These are phyloP conservation scores for Antechinus stuartii DNA, from an alignment of 2,113 vertebrate genomes.

Conservation along the genomic window DNA sequence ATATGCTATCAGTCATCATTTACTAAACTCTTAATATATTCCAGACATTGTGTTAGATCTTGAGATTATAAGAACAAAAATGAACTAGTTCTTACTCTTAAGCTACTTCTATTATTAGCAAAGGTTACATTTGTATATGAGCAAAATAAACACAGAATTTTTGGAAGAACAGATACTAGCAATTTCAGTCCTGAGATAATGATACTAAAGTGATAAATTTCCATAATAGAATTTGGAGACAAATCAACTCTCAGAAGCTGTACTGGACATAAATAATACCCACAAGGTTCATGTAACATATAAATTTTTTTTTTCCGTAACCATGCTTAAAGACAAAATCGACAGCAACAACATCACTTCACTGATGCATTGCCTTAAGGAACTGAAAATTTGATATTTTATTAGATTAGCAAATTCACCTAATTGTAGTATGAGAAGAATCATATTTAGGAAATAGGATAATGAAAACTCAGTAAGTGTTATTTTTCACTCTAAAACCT, in stretches of 20 bases:
- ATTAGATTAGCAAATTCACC: background rate
- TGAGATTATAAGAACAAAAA: background rate
- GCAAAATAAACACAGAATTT: background rate
- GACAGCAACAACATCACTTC: background rate
- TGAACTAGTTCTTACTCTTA: background rate
- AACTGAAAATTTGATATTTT: background rate
- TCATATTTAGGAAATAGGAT: background rate
- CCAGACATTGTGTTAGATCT: background rate
- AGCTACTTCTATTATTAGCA: background rate
- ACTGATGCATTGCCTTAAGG: background rate
- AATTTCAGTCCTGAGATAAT: background rate
- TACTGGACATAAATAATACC: background rate
- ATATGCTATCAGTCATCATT: background rate
- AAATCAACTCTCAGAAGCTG: background rate
- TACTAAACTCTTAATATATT: background rate
- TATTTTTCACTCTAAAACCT: background rate
- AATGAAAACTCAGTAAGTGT: background rate
- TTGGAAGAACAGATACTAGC: background rate
- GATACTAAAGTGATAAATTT: background rate
- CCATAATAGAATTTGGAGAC: background rate
- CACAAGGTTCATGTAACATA: background rate
- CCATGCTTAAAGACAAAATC: background rate
- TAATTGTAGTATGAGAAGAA: background rate
- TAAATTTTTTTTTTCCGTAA: background rate
- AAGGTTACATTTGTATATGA: background rate